Conservation (phyloP, 1,140 invertebrate species). For the Tribolium castaneum region DNA sequence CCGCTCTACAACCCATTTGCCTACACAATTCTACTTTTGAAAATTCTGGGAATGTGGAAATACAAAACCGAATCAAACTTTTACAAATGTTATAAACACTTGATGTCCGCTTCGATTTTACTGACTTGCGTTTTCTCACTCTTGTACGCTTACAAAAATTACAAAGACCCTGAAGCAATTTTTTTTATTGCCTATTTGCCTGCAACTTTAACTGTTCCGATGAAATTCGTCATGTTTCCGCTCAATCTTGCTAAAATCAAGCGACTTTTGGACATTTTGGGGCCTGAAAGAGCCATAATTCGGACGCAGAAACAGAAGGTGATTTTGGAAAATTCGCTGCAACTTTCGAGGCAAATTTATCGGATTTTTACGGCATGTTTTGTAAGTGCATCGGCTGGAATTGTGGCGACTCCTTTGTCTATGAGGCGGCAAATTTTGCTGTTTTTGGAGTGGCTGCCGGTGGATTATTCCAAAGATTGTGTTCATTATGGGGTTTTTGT, state of each 20-base stretch:
- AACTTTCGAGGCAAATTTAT: too few relatives aligned
- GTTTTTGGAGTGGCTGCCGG: background rate
- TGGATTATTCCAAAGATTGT: background rate
- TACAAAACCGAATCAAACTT: background rate
- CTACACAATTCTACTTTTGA: background rate
- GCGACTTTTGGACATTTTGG: background rate
- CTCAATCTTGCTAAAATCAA: background rate
- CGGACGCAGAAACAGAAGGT: too few relatives aligned
- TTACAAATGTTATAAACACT: background rate
- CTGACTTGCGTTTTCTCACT: background rate
- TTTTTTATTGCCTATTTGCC: background rate
- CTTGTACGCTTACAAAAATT: background rate
- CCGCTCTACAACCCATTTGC: background rate
- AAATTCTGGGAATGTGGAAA: background rate
- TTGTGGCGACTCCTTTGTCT: too few relatives aligned
- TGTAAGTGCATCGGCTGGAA: too few relatives aligned
- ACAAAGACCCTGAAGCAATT: background rate
- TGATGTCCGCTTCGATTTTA: background rate
- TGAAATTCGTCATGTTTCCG: background rate
- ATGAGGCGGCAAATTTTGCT: too few relatives aligned
- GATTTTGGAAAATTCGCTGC: too few relatives aligned
- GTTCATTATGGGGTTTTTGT: background rate
- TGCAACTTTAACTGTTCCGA: background rate
- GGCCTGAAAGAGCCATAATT: too few relatives aligned
- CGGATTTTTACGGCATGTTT: too few relatives aligned